Percentiles rank a stretch among this genome's conserved stretches.
Evolutionary conservation across 2,113 vertebrate genomes (phyloP).

Genomic region (Phoenicopterus ruber): DNA sequence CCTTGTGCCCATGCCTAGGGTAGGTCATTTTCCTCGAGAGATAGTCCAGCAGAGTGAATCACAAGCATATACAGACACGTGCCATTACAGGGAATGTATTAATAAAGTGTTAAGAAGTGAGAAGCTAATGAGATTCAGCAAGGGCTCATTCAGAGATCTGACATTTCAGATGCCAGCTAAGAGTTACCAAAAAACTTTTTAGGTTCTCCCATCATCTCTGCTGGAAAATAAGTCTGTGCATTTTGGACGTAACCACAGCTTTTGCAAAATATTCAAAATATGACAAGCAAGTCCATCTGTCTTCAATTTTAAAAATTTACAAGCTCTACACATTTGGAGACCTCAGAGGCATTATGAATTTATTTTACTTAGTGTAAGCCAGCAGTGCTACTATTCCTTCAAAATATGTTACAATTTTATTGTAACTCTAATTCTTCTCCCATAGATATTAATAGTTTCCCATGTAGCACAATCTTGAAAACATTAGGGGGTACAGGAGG

Average conservation of each 20-base stretch:
- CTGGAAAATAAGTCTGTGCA: background rate
- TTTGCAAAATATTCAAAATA: constrained; percentile 14
- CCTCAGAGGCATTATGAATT: constrained; percentile 47
- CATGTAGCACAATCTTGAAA: constrained; percentile 72
- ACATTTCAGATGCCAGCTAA: background rate
- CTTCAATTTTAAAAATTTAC: background rate
- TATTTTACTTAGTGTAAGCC: constrained; percentile 52
- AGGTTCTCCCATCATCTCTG: background rate
- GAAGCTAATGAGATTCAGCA: background rate
- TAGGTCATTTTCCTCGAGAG: background rate
- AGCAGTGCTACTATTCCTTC: constrained; percentile 62
- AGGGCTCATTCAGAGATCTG: background rate
- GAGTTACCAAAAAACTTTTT: background rate
- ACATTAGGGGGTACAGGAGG: constrained; percentile 49
- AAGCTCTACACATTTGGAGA: background rate
- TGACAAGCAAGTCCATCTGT: background rate
- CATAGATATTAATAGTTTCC: constrained; percentile 68
- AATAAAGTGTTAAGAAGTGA: background rate
- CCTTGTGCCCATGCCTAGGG: background rate
- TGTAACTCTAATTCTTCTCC: constrained; percentile 66
- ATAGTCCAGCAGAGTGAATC: background rate
- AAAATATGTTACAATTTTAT: constrained; percentile 71
- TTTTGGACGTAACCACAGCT: background rate
- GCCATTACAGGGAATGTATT: background rate
- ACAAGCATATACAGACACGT: background rate